Conservation (phyloP, 2,113 vertebrate genomes). For the Aptenodytes patagonicus region DNA sequence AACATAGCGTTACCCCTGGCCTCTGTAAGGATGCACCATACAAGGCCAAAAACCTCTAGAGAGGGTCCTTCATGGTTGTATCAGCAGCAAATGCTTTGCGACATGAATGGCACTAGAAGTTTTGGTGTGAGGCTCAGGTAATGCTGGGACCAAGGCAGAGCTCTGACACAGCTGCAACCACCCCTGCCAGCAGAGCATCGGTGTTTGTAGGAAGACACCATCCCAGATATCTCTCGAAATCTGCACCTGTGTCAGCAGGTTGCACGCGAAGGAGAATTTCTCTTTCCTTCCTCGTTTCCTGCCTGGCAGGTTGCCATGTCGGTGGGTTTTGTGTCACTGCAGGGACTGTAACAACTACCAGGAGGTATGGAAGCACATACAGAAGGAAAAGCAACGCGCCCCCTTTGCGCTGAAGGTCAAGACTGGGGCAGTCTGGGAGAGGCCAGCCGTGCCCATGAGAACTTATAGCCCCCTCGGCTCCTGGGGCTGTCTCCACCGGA, state of each 20-base stretch:
- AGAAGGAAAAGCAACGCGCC: background rate
- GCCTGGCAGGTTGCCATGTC: fast-evolving
- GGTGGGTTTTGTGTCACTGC: background rate
- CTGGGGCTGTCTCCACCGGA: background rate
- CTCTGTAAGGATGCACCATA: background rate
- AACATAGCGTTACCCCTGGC: fast-evolving
- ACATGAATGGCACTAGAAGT: background rate
- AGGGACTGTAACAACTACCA: background rate
- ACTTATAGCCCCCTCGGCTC: background rate
- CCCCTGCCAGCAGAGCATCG: background rate
- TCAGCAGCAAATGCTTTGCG: background rate
- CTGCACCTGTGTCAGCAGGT: background rate
- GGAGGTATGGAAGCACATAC: background rate
- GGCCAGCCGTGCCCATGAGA: fast-evolving
- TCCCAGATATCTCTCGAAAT: background rate
- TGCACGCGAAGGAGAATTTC: background rate
- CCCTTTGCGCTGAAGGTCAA: background rate
- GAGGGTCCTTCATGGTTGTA: background rate
- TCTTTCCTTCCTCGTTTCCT: background rate
- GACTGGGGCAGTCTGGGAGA: background rate
- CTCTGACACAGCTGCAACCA: background rate
- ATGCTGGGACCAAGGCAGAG: background rate
- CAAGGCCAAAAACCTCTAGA: background rate
- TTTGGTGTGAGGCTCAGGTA: background rate
- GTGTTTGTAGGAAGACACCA: background rate